These are phyloP conservation scores for Sebastes taczanowskii DNA, from an alignment of 2,797 vertebrate species.

Conservation along the genomic window DNA sequence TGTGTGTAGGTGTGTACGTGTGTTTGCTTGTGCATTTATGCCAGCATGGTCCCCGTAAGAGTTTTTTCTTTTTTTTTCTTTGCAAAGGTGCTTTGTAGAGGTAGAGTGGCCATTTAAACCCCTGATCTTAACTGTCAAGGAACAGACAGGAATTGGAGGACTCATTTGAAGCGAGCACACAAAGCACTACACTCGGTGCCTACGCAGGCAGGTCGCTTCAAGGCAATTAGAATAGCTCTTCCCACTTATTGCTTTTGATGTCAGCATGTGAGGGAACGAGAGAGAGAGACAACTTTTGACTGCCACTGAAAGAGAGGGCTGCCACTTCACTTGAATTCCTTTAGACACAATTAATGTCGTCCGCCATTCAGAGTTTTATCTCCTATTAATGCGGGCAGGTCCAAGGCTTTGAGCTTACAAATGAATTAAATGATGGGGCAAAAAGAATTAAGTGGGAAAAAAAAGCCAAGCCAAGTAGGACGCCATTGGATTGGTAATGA, in stretches of 20 bases:
- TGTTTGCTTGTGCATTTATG: conserved; percentile 3
- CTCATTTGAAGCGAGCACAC: conserved; percentile 53
- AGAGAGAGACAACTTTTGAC: conserved; percentile 46
- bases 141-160: conserved; percentile 45
- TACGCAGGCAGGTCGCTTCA: conserved; percentile 58
- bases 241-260: conserved; percentile 71
- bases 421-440: conserved; percentile 53
- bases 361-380: conserved; percentile 61
- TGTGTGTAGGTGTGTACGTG: not conserved
- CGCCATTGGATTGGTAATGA: conserved; percentile 6
- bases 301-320: conserved; percentile 56
- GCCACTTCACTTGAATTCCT: conserved; percentile 62
- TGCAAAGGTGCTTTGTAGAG: conserved; percentile 50
- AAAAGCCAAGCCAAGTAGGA: not conserved
- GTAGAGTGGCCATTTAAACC: conserved; percentile 61
- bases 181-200: conserved; percentile 49
- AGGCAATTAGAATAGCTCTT: conserved; percentile 73
- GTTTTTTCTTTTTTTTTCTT: conserved; percentile 43
- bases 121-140: conserved; percentile 60
- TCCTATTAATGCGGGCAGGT: conserved; percentile 50
- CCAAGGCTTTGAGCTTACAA: conserved; percentile 49
- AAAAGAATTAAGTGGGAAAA: conserved; percentile 23
- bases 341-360: conserved; percentile 66
- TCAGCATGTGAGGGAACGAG: conserved; percentile 54
- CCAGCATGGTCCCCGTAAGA: not conserved